These are phyloP conservation scores for Periophthalmus modestus DNA, from an alignment of 2,113 vertebrate species.

Conservation along the genomic window DNA sequence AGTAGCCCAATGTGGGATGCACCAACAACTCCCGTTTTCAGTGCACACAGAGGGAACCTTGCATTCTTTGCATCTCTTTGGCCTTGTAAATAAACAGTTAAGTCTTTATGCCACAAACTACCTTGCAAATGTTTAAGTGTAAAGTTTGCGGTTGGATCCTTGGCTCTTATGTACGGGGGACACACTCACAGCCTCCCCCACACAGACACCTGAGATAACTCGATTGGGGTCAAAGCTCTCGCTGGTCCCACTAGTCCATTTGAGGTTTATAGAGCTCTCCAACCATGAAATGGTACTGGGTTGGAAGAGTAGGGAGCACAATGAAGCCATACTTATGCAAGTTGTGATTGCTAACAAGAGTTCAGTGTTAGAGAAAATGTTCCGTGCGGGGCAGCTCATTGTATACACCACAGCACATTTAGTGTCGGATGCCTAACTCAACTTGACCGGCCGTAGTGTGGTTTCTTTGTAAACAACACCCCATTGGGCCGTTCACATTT, in stretches of 20 bases:
- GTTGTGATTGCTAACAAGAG: slow-evolving; percentile 54
- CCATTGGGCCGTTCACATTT: slow-evolving; percentile 33
- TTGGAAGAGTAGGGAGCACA: slow-evolving; percentile 50
- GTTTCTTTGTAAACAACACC: slow-evolving; percentile 64
- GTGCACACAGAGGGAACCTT: slow-evolving; percentile 50
- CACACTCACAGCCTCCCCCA: slow-evolving; percentile 49
- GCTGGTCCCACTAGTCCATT: slow-evolving; percentile 65
- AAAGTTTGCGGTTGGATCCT: slow-evolving; percentile 68
- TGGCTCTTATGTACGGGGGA: slow-evolving; percentile 50
- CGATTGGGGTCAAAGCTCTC: slow-evolving; percentile 59
- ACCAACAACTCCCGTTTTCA: slow-evolving; percentile 29
- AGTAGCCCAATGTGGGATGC: slow-evolving; percentile 27
- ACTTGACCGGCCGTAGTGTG: slow-evolving; percentile 46
- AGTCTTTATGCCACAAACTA: slow-evolving; percentile 47
- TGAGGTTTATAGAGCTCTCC: slow-evolving; percentile 36
- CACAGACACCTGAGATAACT: slow-evolving; percentile 26
- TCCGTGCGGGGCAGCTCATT: slow-evolving; percentile 53
- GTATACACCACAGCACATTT: slow-evolving; percentile 31
- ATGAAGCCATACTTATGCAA: slow-evolving; percentile 9
- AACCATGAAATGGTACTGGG: slow-evolving; percentile 42
- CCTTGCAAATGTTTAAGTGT: slow-evolving; percentile 33
- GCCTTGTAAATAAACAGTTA: slow-evolving; percentile 40
- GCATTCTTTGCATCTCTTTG: slow-evolving; percentile 44
- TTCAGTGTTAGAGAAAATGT: slow-evolving; percentile 45
- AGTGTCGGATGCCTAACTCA: slow-evolving; percentile 55